Percentiles rank a stretch among this genome's conserved stretches.
Conservation (phyloP, 2,113 vertebrate species). For the Lycaon pictus region DNA sequence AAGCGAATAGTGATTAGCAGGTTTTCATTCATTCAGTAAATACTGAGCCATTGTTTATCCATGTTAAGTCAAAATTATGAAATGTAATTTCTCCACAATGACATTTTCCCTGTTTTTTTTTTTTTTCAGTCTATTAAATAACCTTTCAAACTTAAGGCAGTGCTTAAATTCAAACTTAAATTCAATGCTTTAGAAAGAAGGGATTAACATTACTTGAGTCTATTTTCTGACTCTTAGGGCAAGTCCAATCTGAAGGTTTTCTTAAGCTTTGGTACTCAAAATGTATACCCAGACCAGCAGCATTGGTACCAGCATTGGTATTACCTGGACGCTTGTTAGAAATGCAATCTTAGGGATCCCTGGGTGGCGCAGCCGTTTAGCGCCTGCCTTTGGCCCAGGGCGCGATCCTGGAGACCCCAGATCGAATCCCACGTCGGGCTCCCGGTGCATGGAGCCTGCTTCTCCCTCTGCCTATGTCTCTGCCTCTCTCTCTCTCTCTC, state of each 20-base stretch:
- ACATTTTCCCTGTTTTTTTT: not conserved
- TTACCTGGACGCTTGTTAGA: slow-evolving; percentile 24
- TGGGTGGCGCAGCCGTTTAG: no score
- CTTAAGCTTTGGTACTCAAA: not conserved
- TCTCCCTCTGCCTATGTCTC: no score
- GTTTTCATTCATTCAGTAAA: slow-evolving; percentile 28
- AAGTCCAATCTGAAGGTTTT: not conserved
- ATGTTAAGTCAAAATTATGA: not conserved
- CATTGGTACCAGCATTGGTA: not conserved
- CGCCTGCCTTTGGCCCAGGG: no score
- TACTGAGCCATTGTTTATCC: not conserved
- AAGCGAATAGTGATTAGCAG: not conserved
- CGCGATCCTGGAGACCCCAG: no score
- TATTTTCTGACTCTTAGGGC: not conserved
- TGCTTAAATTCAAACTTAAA: not conserved
- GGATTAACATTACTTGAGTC: not conserved
- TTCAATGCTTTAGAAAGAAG: not conserved
- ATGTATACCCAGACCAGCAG: not conserved
- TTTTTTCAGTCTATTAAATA: not conserved
- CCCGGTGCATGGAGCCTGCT: no score
- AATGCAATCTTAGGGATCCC: not conserved
- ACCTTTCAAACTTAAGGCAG: not conserved
- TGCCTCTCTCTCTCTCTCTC: no score
- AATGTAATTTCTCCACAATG: not conserved
- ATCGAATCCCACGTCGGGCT: no score